Percentiles rank a stretch among this genome's conserved stretches.
These are phyloP conservation scores for Dendrolimus kikuchii DNA, from an alignment of 1,140 invertebrate species.

Conservation along the genomic window DNA sequence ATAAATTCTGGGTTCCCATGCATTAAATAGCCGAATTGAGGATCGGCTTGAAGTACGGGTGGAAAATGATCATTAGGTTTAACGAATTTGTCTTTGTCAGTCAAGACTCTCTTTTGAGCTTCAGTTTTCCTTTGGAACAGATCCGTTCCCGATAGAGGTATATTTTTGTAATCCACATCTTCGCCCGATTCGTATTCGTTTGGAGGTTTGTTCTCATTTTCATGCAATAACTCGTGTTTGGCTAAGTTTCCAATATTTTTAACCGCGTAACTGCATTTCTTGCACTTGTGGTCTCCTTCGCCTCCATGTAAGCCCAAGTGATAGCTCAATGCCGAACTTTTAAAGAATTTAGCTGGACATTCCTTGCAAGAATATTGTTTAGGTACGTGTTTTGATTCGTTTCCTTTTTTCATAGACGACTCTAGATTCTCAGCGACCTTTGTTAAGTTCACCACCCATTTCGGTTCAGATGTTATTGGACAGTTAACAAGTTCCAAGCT, in stretches of 20 bases:
- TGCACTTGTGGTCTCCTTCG: constrained; percentile 81
- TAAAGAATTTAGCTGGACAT: constrained; percentile 81
- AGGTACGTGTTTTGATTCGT: constrained; percentile 40
- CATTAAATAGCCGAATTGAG: constrained; percentile 78
- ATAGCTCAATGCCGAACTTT: constrained; percentile 80
- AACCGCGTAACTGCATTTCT: constrained; percentile 88
- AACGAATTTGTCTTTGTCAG: constrained; percentile 64
- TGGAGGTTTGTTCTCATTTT: constrained; percentile 42
- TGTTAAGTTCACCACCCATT: constrained; percentile 40
- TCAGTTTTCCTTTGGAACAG: constrained; percentile 75
- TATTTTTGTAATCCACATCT: constrained; percentile 66
- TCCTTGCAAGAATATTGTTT: constrained; percentile 73
- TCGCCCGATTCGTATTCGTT: constrained; percentile 65
- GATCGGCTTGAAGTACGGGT: constrained; percentile 72
- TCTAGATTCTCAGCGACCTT: constrained; percentile 35
- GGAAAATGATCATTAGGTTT: constrained; percentile 68
- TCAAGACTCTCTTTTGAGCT: constrained; percentile 70
- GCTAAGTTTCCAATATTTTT: constrained; percentile 84
- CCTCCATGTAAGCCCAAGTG: constrained; percentile 82
- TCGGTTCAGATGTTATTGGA: constrained; percentile 37
- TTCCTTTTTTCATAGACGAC: constrained; percentile 30
- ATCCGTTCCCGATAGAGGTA: constrained; percentile 77
- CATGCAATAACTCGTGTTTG: constrained; percentile 76
- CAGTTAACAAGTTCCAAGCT: constrained; percentile 72
- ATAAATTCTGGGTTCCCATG: constrained; percentile 84